These are phyloP conservation scores for Smutsia temminckii DNA, from an alignment of 2,797 vertebrate species.

Conservation along the genomic window DNA sequence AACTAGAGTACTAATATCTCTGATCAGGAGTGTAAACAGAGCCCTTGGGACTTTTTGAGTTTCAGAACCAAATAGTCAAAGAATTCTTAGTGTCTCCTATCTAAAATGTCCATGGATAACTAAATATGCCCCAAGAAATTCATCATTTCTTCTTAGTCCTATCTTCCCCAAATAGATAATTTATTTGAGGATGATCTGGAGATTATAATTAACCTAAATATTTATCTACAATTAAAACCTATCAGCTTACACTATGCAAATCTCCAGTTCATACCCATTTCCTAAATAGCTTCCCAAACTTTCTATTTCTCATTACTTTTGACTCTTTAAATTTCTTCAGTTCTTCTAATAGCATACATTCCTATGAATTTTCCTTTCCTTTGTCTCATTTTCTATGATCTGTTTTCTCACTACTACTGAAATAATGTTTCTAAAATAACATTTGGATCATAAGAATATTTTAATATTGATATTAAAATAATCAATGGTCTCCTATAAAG, in stretches of 20 bases:
- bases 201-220: neutral
- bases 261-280: neutral
- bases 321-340: neutral
- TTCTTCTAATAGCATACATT: neutral
- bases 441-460: neutral
- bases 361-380: neutral
- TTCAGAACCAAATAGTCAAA: neutral
- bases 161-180: neutral
- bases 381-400: neutral
- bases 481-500: neutral
- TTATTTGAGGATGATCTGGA: neutral
- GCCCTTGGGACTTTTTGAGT: neutral
- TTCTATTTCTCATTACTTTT: neutral
- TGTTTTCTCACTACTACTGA: neutral
- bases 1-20: neutral
- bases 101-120: neutral
- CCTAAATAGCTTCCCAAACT: neutral
- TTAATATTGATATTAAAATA: neutral
- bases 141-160: neutral
- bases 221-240: neutral
- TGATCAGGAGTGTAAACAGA: neutral
- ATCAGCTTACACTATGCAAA: neutral
- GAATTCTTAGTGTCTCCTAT: neutral
- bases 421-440: neutral
- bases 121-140: neutral